A percentile compares a stretch with the other conserved stretches of the same genome.
Evolutionary conservation across 2,113 vertebrate species (phyloP).

Genomic region (Diadophis punctatus): DNA sequence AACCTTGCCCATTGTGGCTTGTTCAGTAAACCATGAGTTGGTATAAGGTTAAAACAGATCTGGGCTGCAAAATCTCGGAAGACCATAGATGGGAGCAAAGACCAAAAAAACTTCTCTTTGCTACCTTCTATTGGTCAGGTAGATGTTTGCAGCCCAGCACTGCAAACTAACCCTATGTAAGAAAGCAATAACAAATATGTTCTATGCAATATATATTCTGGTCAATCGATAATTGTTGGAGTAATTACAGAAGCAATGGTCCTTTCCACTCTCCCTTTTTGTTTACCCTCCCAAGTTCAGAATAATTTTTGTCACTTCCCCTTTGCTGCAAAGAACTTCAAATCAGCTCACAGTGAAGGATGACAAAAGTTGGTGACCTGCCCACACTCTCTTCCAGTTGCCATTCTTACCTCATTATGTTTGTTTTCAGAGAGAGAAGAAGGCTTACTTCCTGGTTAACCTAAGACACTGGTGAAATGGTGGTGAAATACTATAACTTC

Average conservation of each 20-base stretch:
- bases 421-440: background rate
- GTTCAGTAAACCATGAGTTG: background rate
- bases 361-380: background rate
- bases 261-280: background rate
- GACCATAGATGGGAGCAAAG: background rate
- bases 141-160: background rate
- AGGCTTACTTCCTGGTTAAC: background rate
- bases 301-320: background rate
- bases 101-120: background rate
- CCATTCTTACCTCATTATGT: background rate
- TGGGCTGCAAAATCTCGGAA: background rate
- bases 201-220: background rate
- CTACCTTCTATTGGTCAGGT: background rate
- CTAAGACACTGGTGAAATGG: background rate
- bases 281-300: background rate
- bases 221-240: background rate
- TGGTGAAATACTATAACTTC: background rate
- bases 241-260: background rate
- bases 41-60: background rate
- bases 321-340: background rate
- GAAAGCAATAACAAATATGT: background rate
- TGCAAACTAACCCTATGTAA: background rate
- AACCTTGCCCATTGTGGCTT: background rate
- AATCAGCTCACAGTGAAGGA: background rate
- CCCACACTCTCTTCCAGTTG: background rate